Base-by-base conservation (phyloP, 2,113 vertebrate genomes). In the Nothocercus julius region DNA sequence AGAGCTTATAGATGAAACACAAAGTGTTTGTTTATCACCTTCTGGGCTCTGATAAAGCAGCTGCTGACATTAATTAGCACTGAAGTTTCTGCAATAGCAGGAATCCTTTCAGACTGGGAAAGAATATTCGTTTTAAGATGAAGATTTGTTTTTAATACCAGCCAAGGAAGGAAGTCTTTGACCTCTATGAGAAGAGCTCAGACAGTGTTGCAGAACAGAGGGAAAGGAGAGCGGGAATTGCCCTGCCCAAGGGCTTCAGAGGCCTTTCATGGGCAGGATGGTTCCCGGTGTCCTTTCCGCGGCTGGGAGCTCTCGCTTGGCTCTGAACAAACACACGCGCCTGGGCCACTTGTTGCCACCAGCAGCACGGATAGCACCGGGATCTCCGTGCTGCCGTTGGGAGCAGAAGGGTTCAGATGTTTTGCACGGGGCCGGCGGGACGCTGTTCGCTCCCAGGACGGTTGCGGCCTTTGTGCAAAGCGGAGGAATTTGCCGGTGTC, bases 131-230 rank as follows among this genome's bases (percentile, higher is more conserved):
- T 11, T 92, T 62, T 49, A 74, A 77, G 18, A 40, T 53, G 20
- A 88, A 18, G 44, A 53, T 27, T 54, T 61, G 5, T 0, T 0
- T 81, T 91, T 74, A 64, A 69, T 80, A 15, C 13, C 18, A 61
- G 9, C 30, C 54, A 84, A 44, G 44, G 40, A 36, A 70, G 3
- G 32, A 70, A 81, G 1, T 14, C 36, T 25, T 61, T 9, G 38
- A 42, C 14, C 10, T 74, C 12, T 36, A 3, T 28, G 20, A 16
- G 28, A 40, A 30, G 11, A 44, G 21, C 42, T 19, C 25, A 75
- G 28, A 30, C 1, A 0, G 1, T 18, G 9, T 59, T 42, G 38
- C 18, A 36, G 68, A 68, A 44, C 14, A 9, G 45, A 34, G 56
- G 13, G 13, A n/a, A 18, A 63, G 9, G 10, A 38, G 3, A 53